phyloP scores from a whole-genome alignment of 2,888 invertebrate genomes.

The Noctua janthe region DNA sequence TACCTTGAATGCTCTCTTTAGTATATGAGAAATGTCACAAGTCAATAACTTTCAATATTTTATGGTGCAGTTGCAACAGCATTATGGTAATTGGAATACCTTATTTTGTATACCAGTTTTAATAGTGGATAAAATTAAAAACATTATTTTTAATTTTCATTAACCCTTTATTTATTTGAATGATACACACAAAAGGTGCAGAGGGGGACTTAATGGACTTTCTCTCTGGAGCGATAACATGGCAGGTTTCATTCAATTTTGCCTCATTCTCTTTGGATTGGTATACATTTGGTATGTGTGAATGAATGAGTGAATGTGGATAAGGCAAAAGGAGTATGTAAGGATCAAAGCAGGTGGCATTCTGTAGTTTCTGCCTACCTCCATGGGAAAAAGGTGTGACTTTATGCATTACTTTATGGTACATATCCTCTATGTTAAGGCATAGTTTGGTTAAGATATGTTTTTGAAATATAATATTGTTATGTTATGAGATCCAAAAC shows the following conservation, averaged over 20 bases:
- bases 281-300: too few relatives aligned
- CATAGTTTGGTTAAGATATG: background rate
- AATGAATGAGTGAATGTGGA: background rate
- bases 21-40: conserved; percentile 48
- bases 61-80: conserved; percentile 25
- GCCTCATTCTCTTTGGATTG: background rate
- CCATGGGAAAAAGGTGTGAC: background rate
- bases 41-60: conserved; percentile 31
- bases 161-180: background rate
- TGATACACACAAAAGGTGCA: background rate
- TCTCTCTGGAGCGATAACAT: too few relatives aligned
- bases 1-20: conserved; percentile 49
- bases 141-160: background rate
- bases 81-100: background rate
- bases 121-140: background rate
- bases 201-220: background rate
- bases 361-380: background rate
- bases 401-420: background rate
- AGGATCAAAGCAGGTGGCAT: background rate
- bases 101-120: background rate
- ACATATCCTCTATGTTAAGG: background rate
- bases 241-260: too few relatives aligned
- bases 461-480: background rate
- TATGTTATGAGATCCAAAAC: background rate
- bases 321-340: background rate